Percentiles rank a stretch among this genome's conserved stretches.
Evolutionary conservation across 2,113 vertebrate species (phyloP).

Genomic region (Colistium nudipinnis): DNA sequence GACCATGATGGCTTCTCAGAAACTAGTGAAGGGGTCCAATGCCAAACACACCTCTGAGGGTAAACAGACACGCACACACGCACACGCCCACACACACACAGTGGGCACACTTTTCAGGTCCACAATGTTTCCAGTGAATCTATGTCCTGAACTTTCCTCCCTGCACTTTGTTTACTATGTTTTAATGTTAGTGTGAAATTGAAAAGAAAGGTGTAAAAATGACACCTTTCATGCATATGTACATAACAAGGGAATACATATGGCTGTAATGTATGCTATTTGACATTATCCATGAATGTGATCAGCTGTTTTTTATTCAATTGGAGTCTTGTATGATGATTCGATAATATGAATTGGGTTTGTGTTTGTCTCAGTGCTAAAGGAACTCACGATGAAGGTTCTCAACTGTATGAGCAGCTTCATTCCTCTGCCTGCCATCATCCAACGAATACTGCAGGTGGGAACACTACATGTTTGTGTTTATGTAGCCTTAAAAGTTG

Average conservation of each 20-base stretch:
- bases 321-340: too few relatives aligned
- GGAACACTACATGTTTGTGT: slow-evolving; percentile 15
- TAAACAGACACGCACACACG: slow-evolving; percentile 63
- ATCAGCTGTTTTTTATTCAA: too few relatives aligned
- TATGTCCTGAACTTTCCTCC: too few relatives aligned
- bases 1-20: slow-evolving; percentile 96
- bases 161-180: neutral
- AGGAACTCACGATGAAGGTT: slow-evolving; percentile 94
- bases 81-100: neutral
- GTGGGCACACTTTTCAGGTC: too few relatives aligned
- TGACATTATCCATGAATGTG: too few relatives aligned
- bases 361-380: slow-evolving; percentile 83
- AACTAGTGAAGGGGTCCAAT: slow-evolving; percentile 78
- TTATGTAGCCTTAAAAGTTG: neutral
- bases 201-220: too few relatives aligned
- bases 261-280: too few relatives aligned
- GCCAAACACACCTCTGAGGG: slow-evolving; percentile 83
- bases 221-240: too few relatives aligned
- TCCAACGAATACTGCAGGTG: slow-evolving; percentile 94
- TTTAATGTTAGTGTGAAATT: too few relatives aligned
- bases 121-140: too few relatives aligned
- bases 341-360: too few relatives aligned
- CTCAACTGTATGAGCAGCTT: slow-evolving; percentile 95
- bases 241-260: too few relatives aligned
- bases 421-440: slow-evolving; percentile 92